Conservation (phyloP, 2,113 vertebrate species). For the Strix aluco region DNA sequence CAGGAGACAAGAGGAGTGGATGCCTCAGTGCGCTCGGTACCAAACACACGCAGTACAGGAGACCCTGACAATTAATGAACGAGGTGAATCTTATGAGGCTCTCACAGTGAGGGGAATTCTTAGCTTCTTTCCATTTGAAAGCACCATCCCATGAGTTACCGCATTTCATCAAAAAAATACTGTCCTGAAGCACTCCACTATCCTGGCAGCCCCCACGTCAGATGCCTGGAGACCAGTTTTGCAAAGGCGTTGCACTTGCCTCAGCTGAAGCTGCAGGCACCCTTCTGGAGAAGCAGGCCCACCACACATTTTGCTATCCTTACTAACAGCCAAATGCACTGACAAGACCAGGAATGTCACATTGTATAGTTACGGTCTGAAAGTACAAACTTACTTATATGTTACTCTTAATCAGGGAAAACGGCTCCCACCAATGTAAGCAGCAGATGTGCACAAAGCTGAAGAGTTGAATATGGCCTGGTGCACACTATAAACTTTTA, state of each 20-base stretch:
- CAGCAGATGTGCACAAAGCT: neutral
- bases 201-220: neutral
- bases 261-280: neutral
- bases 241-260: neutral
- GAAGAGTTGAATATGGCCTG: neutral
- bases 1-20: neutral
- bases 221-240: neutral
- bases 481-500: neutral
- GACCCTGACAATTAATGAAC: neutral
- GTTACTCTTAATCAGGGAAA: neutral
- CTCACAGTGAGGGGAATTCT: neutral
- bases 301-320: neutral
- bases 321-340: neutral
- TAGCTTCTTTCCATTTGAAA: neutral
- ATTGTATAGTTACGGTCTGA: neutral
- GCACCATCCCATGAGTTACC: neutral
- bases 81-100: neutral
- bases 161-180: neutral
- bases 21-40: neutral
- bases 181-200: neutral
- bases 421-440: neutral
- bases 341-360: neutral
- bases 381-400: neutral
- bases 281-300: neutral
- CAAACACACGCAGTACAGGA: rapidly evolving